Percentiles rank a stretch among this genome's conserved stretches.
Conservation (phyloP, 1,140 invertebrate genomes). For the Gonatopus flavifemur region DNA sequence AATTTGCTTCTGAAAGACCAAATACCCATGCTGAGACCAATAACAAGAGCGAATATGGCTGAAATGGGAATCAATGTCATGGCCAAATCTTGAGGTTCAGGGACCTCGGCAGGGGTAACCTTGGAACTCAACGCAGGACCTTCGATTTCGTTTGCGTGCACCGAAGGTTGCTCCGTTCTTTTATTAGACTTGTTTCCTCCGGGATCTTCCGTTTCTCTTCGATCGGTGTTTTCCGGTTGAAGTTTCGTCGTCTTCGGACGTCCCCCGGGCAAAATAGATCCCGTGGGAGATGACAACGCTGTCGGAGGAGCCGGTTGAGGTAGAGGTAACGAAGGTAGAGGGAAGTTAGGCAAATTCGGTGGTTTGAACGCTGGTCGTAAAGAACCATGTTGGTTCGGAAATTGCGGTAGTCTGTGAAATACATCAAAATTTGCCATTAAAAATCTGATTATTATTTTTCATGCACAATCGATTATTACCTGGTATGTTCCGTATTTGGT, state of each 20-base stretch:
- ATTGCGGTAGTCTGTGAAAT: slow-evolving; percentile 33
- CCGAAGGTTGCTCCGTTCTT: slow-evolving; percentile 1
- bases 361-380: slow-evolving; percentile 42
- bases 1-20: slow-evolving; percentile 63
- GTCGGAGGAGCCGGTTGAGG: slow-evolving; percentile 17
- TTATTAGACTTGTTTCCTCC: neutral
- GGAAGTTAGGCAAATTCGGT: slow-evolving; percentile 38
- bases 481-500: slow-evolving; percentile 37
- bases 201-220: slow-evolving; percentile 13
- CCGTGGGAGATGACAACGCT: slow-evolving; percentile 14
- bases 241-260: slow-evolving; percentile 40
- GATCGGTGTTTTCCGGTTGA: slow-evolving; percentile 25
- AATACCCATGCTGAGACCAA: slow-evolving; percentile 58
- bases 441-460: too few species aligned
- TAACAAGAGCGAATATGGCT: slow-evolving; percentile 60
- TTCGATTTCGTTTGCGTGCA: slow-evolving; percentile 37
- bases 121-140: slow-evolving; percentile 44
- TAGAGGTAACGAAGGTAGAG: slow-evolving; percentile 24
- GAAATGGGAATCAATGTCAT: slow-evolving; percentile 64
- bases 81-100: slow-evolving; percentile 52
- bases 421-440: too few species aligned
- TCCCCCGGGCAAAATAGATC: slow-evolving; percentile 29
- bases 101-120: slow-evolving; percentile 32
- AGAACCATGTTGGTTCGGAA: slow-evolving; percentile 38
- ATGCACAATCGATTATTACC: too few species aligned